phyloP scores from a whole-genome alignment of 2,113 vertebrate species.

The Trematocara zebra region DNA sequence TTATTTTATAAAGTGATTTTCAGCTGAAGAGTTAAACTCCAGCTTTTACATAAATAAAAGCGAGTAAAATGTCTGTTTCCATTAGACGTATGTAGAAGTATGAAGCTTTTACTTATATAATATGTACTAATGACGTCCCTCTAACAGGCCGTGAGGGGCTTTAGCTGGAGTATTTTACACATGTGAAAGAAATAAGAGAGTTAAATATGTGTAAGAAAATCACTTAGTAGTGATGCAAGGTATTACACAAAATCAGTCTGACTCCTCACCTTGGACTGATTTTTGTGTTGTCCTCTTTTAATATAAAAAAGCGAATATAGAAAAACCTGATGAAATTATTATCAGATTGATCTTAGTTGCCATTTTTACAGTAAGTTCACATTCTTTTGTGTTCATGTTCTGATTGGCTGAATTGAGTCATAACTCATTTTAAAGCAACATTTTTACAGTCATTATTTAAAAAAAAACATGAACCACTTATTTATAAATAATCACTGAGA shows the following conservation, averaged over 20 bases:
- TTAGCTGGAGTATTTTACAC: not conserved
- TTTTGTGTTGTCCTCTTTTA: not conserved
- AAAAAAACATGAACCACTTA: not conserved
- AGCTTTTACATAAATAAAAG: not conserved
- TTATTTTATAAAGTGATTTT: not conserved
- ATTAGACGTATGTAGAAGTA: not conserved
- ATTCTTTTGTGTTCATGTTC: not conserved
- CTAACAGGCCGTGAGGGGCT: not conserved
- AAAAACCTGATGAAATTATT: not conserved
- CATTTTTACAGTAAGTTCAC: not conserved
- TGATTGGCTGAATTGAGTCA: not conserved
- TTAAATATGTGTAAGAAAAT: not conserved
- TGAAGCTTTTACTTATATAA: not conserved
- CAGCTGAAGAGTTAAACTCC: not conserved
- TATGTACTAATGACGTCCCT: not conserved
- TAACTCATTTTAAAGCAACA: not conserved
- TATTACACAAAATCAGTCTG: not conserved
- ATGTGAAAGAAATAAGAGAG: not conserved
- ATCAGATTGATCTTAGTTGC: not conserved
- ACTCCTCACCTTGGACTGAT: not conserved
- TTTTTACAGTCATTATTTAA: not conserved
- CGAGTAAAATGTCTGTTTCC: not conserved
- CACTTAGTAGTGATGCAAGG: fast-evolving
- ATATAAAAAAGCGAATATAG: not conserved
- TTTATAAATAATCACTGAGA: not conserved